Base-by-base conservation (phyloP, 92 coral and sea anemone genomes). In the Montipora capitata region DNA sequence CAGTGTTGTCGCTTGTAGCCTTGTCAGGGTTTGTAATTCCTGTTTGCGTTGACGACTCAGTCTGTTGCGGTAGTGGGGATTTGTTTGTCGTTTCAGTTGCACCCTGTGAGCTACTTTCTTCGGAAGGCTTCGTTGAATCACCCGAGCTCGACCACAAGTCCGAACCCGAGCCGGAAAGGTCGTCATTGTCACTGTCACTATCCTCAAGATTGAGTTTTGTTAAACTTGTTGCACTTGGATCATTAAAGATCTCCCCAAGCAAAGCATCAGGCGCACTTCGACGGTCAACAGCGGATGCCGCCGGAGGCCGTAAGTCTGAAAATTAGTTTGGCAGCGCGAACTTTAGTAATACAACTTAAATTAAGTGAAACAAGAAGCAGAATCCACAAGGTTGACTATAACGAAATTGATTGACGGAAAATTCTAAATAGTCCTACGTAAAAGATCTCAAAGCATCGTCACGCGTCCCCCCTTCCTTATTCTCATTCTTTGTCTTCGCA, bases 201-300 rank as follows among this genome's bases (percentile, higher is more conserved):
- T 90, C 96, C 89, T 94, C 96, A 40, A 89, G 91, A 66, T 85
- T 91, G 80, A 90, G 88, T 88, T 96, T 94, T 71, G 92, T 94
- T 72, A 94, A 69, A 74, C 97, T 94, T 79, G 97, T 94, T 67
- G 95, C 97, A 44, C 94, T 91, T 44, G 96, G 96, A 81, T 96
- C 98, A 78, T 96, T 94, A 89, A 94, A 94, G 91, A 96, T 91
- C 76, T 96, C 96, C 43, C 94, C 97, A 76, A 96, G 87, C n/a
- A 94, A 92, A 48, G 98, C 96, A 83, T 96, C 97, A 68, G 97
- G 95, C 54, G 97, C 93, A 73, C 94, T 92, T 87, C 97, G 94
- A 74, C 91, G 91, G 96, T 94, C 97, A 77, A 89, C 96, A 76
- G 85, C 86, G 57, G 89, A 74, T 79, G 91, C 86, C 56, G 91